phyloP scores from a whole-genome alignment of 2,888 invertebrate species.

The Synanthedon tipuliformis region DNA sequence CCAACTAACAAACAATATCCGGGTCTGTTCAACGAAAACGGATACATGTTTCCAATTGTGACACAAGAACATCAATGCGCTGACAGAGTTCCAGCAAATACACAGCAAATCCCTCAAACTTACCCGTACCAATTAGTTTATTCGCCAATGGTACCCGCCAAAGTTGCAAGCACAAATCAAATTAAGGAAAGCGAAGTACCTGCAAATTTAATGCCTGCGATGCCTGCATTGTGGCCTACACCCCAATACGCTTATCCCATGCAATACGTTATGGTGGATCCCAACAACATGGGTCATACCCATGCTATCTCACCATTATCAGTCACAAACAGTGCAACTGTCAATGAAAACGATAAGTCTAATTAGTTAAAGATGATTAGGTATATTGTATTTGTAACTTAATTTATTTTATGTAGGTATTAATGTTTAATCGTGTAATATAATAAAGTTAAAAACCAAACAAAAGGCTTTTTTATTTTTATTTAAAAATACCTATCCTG shows the following conservation, averaged over 20 bases:
- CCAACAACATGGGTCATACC: slow-evolving; percentile 36
- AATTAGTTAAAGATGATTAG: neutral
- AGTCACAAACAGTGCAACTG: neutral
- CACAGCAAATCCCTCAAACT: slow-evolving; percentile 13
- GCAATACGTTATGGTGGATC: slow-evolving; percentile 51
- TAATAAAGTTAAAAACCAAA: no score
- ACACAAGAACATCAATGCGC: slow-evolving; percentile 11
- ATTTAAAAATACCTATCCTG: no score
- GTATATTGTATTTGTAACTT: neutral
- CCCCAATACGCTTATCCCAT: slow-evolving; percentile 40
- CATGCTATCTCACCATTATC: slow-evolving; percentile 10
- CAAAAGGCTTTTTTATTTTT: no score
- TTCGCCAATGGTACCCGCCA: slow-evolving; percentile 44
- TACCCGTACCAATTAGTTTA: slow-evolving; percentile 48
- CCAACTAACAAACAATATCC: slow-evolving; percentile 9
- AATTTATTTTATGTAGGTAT: neutral
- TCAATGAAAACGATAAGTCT: neutral
- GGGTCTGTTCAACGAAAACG: neutral
- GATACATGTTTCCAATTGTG: no score
- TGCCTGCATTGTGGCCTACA: slow-evolving; percentile 32
- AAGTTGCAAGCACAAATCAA: slow-evolving; percentile 37
- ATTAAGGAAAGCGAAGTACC: slow-evolving; percentile 34
- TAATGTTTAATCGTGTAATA: no score
- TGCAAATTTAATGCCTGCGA: slow-evolving; percentile 26
- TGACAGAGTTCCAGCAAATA: slow-evolving; percentile 12